Evolutionary conservation across 53 echinoderm and acorn worm species (phyloP).

Genomic region (Holothuria leucospilota): DNA sequence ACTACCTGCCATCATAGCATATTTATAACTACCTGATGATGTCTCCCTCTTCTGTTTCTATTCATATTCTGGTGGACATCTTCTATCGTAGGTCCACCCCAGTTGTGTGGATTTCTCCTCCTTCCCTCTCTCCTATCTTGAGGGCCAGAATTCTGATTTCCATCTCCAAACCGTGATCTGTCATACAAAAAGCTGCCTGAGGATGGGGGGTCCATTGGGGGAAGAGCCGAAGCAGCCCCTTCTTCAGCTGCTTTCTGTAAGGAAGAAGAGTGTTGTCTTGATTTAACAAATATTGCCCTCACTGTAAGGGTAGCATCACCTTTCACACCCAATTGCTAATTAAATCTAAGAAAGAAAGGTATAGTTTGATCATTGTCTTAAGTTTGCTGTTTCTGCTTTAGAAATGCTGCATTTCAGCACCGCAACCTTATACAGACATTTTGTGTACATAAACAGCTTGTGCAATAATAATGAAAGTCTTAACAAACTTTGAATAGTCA

Average conservation of each 20-base stretch:
- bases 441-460: no score
- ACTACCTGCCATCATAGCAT: no score
- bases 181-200: constrained; percentile 86
- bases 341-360: no score
- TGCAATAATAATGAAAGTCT: no score
- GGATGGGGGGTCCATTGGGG: constrained; percentile 31
- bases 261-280: background rate
- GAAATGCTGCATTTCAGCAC: no score
- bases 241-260: constrained; percentile 79
- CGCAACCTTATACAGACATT: no score
- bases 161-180: constrained; percentile 66
- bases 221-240: background rate
- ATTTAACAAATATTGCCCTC: no score
- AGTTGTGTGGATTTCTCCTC: constrained; percentile 74
- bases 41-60: constrained; percentile 52
- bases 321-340: no score
- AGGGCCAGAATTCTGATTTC: constrained; percentile 33
- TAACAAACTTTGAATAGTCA: no score
- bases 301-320: no score
- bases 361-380: no score
- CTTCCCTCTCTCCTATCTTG: constrained; percentile 57
- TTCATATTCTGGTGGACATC: constrained; percentile 57
- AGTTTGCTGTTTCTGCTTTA: no score
- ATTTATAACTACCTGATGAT: constrained; percentile 57
- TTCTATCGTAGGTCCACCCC: constrained; percentile 81